phyloP scores from a whole-genome alignment of 2,113 vertebrate species.

The Platichthys flesus region DNA sequence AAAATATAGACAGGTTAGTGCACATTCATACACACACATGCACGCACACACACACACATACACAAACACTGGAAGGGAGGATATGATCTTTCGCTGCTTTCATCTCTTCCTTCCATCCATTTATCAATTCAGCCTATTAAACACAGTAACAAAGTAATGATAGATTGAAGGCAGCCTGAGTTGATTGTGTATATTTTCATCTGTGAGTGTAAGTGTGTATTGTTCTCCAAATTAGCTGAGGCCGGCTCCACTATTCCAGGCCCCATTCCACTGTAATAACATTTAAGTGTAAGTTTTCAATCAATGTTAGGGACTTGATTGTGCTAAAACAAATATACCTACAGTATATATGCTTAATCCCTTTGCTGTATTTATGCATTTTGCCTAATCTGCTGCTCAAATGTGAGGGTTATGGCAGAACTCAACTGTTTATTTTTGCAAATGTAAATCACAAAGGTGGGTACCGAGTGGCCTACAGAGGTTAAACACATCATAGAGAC shows the following conservation, averaged over 20 bases:
- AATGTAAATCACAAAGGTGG: too few species aligned
- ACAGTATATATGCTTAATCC: neutral
- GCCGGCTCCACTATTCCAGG: constrained; percentile 34
- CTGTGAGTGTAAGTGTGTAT: constrained; percentile 22
- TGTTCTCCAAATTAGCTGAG: constrained; percentile 25
- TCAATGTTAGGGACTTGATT: constrained; percentile 37
- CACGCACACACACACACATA: constrained; percentile 7
- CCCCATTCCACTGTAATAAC: constrained; percentile 50
- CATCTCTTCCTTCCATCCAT: constrained; percentile 45
- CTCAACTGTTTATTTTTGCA: too few species aligned
- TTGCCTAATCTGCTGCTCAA: too few species aligned
- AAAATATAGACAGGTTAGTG: constrained; percentile 40
- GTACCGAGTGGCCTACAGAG: too few species aligned
- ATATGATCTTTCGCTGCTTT: constrained; percentile 35
- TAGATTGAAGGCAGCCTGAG: constrained; percentile 43
- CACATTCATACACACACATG: constrained; percentile 4
- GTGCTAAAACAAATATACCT: constrained; percentile 48
- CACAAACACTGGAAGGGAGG: constrained; percentile 10
- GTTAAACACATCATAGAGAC: too few species aligned
- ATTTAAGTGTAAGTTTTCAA: constrained; percentile 49
- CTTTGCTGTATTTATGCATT: too few species aligned
- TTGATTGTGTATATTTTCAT: constrained; percentile 58
- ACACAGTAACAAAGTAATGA: constrained; percentile 46
- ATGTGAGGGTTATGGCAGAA: too few species aligned
- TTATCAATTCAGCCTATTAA: constrained; percentile 31